Conservation (phyloP, 2,113 vertebrate species). For the Takifugu bimaculatus region DNA sequence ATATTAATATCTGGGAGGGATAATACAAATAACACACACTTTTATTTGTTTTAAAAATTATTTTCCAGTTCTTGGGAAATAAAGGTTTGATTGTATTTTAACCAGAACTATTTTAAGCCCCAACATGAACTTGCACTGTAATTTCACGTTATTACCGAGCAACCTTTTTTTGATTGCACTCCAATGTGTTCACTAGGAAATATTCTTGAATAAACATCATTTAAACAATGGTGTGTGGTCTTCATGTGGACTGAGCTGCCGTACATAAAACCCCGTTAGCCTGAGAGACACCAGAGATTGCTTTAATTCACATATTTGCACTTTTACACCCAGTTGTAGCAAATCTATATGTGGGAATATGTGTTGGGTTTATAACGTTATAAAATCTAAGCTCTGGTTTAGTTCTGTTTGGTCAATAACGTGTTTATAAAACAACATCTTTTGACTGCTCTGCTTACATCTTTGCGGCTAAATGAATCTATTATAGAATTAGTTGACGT, state of each 20-base stretch:
- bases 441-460: background rate
- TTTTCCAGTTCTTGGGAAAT: no score
- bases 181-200: slow-evolving; percentile 77
- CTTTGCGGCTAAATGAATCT: slow-evolving; percentile 3
- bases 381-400: background rate
- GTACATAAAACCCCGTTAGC: background rate
- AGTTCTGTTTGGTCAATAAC: background rate
- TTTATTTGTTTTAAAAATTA: no score
- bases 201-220: slow-evolving; percentile 73
- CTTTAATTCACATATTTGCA: no score
- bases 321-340: no score
- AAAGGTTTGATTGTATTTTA: no score
- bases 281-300: background rate
- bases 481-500: slow-evolving; percentile 3
- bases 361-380: background rate
- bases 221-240: slow-evolving; percentile 77
- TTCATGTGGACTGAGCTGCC: background rate
- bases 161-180: slow-evolving; percentile 76
- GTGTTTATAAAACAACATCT: background rate
- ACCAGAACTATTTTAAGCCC: slow-evolving; percentile 73
- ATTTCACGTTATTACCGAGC: slow-evolving; percentile 82
- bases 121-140: slow-evolving; percentile 77
- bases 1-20: no score
- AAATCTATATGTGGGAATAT: no score
- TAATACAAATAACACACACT: no score